These are phyloP conservation scores for Onychorhynchus coronatus DNA, from an alignment of 2,113 vertebrate genomes.

Conservation along the genomic window DNA sequence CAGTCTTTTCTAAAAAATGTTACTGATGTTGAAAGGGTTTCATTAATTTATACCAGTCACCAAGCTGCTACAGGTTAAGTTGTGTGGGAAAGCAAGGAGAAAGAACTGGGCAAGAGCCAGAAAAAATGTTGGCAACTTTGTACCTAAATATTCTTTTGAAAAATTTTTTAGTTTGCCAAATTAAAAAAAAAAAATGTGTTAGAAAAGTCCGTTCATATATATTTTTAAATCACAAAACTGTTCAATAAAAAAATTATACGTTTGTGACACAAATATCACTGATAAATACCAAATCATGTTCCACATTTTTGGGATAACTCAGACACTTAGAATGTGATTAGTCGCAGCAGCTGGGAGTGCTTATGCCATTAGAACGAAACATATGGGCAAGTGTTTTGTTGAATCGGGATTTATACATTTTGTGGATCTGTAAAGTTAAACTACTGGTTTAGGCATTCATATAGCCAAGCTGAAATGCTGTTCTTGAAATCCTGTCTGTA, in stretches of 20 bases:
- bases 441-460: background rate
- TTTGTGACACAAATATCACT: background rate
- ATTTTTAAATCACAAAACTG: background rate
- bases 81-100: background rate
- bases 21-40: background rate
- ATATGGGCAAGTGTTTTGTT: constrained; percentile 29
- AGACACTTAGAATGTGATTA: constrained; percentile 11
- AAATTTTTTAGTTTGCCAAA: background rate
- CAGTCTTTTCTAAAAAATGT: background rate
- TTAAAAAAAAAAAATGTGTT: background rate
- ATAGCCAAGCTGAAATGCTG: background rate
- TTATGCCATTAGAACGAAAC: constrained; percentile 34
- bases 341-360: constrained; percentile 19
- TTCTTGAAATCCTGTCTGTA: background rate
- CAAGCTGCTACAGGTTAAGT: background rate
- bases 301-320: background rate
- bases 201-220: background rate
- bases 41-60: background rate
- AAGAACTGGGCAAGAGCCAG: background rate
- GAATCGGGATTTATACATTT: background rate
- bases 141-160: background rate
- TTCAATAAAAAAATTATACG: background rate
- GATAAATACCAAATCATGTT: background rate
- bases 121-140: background rate
- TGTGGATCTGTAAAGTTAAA: background rate